These are phyloP conservation scores for Caenorhabditis sinica DNA, from an alignment of 2,888 invertebrate species.

Conservation along the genomic window DNA sequence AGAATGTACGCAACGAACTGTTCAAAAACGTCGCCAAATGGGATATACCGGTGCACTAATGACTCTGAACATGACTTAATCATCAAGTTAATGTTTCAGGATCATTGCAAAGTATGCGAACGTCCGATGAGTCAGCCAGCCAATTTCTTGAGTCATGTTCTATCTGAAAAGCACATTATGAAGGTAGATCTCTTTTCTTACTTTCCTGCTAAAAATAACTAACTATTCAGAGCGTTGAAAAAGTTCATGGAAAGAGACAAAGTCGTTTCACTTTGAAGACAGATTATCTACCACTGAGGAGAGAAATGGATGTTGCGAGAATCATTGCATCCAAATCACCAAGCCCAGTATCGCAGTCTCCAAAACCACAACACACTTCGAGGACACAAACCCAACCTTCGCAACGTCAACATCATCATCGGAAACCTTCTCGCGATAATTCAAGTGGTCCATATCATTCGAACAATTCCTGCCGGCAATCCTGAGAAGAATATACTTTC, in stretches of 20 bases:
- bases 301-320: neutral
- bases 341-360: neutral
- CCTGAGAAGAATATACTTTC: too few relatives aligned
- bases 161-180: conserved; percentile 16
- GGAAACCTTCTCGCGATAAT: too few relatives aligned
- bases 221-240: too few relatives aligned
- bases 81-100: neutral
- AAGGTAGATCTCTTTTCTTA: neutral
- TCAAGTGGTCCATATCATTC: too few relatives aligned
- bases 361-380: neutral
- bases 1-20: neutral
- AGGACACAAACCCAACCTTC: too few relatives aligned
- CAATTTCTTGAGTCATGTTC: conserved; percentile 24
- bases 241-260: neutral
- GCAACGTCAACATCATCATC: too few relatives aligned
- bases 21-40: neutral
- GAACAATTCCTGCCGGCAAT: too few relatives aligned
- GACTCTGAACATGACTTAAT: neutral
- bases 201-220: too few relatives aligned
- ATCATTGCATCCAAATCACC: too few relatives aligned
- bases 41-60: neutral
- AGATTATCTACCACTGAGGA: conserved; percentile 9
- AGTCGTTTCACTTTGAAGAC: conserved; percentile 11
- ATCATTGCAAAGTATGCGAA: neutral
- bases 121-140: neutral